These are phyloP conservation scores for Fukomys damarensis DNA, from an alignment of 2,113 vertebrate species.

Conservation along the genomic window DNA sequence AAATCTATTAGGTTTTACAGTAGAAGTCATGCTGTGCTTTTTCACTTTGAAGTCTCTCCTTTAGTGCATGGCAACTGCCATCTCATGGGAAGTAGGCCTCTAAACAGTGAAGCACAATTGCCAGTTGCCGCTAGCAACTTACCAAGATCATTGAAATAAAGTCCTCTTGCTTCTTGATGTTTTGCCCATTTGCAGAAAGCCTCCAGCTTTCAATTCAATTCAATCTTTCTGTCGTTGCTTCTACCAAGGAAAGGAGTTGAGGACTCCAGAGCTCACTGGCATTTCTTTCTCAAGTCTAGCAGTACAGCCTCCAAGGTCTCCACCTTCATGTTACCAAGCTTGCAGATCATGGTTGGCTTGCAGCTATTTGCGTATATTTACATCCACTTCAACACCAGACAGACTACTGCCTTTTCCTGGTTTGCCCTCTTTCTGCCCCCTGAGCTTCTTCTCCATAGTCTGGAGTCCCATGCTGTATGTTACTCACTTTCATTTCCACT, in stretches of 20 bases:
- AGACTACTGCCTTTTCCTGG: background rate
- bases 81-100: background rate
- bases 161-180: background rate
- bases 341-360: background rate
- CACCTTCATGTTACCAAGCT: background rate
- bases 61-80: background rate
- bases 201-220: background rate
- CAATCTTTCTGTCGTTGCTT: background rate
- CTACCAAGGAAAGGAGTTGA: background rate
- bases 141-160: background rate
- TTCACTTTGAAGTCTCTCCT: background rate
- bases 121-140: background rate
- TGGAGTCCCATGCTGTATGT: background rate
- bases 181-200: background rate
- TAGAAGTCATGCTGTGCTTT: too few species aligned
- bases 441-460: background rate
- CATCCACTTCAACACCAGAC: background rate
- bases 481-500: background rate
- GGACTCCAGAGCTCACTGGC: background rate
- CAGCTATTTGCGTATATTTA: background rate
- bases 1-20: background rate
- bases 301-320: background rate
- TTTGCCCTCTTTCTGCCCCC: background rate
- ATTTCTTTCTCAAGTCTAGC: background rate
- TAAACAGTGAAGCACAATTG: background rate